Evolutionary conservation across 2,888 invertebrate species (phyloP).

Genomic region (Plusia festucae): DNA sequence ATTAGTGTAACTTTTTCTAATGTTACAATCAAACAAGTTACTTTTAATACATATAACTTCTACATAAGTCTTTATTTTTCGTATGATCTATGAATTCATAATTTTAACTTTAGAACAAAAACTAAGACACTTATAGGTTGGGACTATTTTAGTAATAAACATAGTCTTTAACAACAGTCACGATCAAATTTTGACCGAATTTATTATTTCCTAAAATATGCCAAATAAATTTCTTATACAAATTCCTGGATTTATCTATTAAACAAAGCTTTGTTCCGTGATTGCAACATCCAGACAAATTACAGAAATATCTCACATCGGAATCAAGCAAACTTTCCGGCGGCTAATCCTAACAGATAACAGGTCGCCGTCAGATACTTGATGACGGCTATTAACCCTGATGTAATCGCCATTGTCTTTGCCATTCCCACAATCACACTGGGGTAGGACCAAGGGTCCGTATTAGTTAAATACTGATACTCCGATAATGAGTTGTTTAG

Average conservation of each 20-base stretch:
- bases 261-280: background rate
- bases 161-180: too few species aligned
- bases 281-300: slow-evolving; percentile 24
- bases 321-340: slow-evolving; percentile 63
- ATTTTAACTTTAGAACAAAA: too few species aligned
- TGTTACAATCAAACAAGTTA: background rate
- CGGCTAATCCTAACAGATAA: slow-evolving; percentile 81
- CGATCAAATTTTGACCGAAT: too few species aligned
- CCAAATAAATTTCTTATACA: too few species aligned
- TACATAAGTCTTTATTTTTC: too few species aligned
- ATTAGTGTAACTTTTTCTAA: slow-evolving; percentile 14
- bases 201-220: too few species aligned
- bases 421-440: slow-evolving; percentile 83
- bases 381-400: slow-evolving; percentile 85
- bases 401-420: slow-evolving; percentile 87
- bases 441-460: slow-evolving; percentile 47
- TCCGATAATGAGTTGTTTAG: slow-evolving; percentile 46
- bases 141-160: too few species aligned
- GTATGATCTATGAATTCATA: too few species aligned
- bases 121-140: too few species aligned
- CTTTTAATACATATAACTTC: too few species aligned
- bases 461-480: slow-evolving; percentile 33
- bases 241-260: too few species aligned
- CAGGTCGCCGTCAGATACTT: slow-evolving; percentile 66
- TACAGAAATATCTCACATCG: slow-evolving; percentile 49